These are phyloP conservation scores for Bubo blakistoni DNA, from an alignment of 2,113 vertebrate species.

Conservation along the genomic window DNA sequence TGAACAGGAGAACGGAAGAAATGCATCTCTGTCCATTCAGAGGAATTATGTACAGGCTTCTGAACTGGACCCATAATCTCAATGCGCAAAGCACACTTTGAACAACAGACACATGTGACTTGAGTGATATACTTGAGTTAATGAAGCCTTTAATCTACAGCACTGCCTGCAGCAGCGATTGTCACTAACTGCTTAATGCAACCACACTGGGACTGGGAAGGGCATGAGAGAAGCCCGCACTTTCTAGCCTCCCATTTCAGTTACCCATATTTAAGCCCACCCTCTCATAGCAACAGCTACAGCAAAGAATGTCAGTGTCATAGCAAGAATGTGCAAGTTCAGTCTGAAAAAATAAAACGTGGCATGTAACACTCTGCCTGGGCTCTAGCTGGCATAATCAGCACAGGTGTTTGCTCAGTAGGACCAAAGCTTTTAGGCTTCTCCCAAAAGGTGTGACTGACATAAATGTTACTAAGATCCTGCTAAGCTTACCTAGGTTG, in stretches of 20 bases:
- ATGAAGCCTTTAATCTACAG: slow-evolving; percentile 24
- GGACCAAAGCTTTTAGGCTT: background rate
- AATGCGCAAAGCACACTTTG: background rate
- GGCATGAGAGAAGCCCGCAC: background rate
- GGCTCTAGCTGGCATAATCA: background rate
- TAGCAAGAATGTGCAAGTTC: background rate
- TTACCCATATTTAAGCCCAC: background rate
- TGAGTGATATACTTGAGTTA: background rate
- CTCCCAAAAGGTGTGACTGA: background rate
- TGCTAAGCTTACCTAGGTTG: background rate
- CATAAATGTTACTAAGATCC: background rate
- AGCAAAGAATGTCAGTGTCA: slow-evolving; percentile 29
- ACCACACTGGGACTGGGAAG: background rate
- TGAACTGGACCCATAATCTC: background rate
- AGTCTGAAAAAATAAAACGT: background rate
- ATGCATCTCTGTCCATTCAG: background rate
- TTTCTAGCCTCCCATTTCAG: background rate
- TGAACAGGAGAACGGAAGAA: background rate
- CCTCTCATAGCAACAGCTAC: background rate
- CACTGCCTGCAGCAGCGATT: background rate
- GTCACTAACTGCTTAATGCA: background rate
- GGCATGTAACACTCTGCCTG: background rate
- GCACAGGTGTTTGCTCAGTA: background rate
- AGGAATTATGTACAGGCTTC: background rate
- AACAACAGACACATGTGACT: background rate